These are phyloP conservation scores for Rhaphigaster nebulosa DNA, from an alignment of 2,888 invertebrate genomes.

Conservation along the genomic window DNA sequence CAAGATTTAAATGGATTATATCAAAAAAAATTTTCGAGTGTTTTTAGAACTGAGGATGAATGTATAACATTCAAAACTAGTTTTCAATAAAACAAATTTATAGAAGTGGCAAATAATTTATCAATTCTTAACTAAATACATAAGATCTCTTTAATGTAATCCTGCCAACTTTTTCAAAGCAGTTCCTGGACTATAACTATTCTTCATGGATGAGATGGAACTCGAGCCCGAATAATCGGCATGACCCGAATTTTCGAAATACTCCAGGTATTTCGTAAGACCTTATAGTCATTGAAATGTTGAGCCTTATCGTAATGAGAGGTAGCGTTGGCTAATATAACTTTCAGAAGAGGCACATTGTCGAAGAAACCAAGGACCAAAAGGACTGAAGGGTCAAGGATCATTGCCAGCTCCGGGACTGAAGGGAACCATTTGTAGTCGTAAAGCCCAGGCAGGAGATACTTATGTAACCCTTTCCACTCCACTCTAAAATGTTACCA, in stretches of 20 bases:
- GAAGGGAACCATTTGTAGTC: constrained; percentile 38
- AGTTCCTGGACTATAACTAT: neutral
- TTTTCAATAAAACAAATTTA: too few species aligned
- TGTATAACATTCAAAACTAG: too few species aligned
- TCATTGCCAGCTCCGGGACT: neutral
- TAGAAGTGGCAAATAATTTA: too few species aligned
- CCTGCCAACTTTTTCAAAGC: too few species aligned
- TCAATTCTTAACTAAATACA: too few species aligned
- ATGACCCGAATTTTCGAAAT: neutral
- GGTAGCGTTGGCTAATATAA: neutral
- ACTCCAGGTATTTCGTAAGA: neutral
- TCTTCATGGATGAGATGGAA: neutral
- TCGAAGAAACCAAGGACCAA: neutral
- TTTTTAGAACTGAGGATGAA: too few species aligned
- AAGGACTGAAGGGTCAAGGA: neutral
- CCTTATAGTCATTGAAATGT: neutral
- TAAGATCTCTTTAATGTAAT: too few species aligned
- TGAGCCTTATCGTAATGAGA: neutral
- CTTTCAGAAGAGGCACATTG: constrained; percentile 11
- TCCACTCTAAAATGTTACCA: neutral
- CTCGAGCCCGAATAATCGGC: neutral
- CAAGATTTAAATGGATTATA: too few species aligned
- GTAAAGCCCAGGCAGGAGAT: neutral
- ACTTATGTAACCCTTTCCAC: constrained; percentile 43
- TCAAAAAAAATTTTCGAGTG: too few species aligned